Percentiles rank a stretch among this genome's conserved stretches.
Conservation (phyloP, 2,113 vertebrate genomes). For the Cynoglossus semilaevis region DNA sequence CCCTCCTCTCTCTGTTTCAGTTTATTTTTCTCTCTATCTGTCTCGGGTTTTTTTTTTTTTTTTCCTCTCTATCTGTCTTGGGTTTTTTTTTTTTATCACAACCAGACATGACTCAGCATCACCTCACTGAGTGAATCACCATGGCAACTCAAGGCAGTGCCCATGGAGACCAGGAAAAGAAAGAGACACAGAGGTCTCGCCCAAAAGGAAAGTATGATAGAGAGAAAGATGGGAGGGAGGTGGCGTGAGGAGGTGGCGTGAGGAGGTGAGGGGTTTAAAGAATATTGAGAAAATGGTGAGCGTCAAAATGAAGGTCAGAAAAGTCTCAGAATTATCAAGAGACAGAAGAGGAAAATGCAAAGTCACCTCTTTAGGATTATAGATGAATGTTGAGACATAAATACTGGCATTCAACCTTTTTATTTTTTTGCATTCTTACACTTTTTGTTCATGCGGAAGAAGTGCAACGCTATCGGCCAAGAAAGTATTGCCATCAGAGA, state of each 20-base stretch:
- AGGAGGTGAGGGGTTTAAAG: too few species aligned
- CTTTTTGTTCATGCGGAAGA: slow-evolving; percentile 82
- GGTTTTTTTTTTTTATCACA: too few species aligned
- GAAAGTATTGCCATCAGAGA: slow-evolving; percentile 79
- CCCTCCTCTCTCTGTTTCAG: neutral
- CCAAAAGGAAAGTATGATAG: slow-evolving; percentile 1
- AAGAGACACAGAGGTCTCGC: slow-evolving; percentile 34
- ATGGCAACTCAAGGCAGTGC: slow-evolving; percentile 43
- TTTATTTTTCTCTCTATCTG: too few species aligned
- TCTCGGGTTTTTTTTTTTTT: too few species aligned
- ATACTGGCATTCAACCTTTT: too few species aligned
- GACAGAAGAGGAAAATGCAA: too few species aligned
- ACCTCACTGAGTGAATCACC: slow-evolving; percentile 31
- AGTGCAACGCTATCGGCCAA: slow-evolving; percentile 84
- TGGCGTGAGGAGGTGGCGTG: neutral
- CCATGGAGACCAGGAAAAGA: slow-evolving; percentile 51
- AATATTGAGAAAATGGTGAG: too few species aligned
- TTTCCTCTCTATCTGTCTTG: too few species aligned
- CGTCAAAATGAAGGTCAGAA: too few species aligned
- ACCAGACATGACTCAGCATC: slow-evolving; percentile 59
- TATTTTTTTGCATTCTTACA: slow-evolving; percentile 59
- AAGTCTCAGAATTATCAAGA: too few species aligned
- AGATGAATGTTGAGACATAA: too few species aligned
- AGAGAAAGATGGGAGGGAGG: slow-evolving; percentile 9
- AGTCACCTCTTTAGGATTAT: too few species aligned